These are phyloP conservation scores for Mustela lutreola DNA, from an alignment of 2,113 vertebrate species.

Conservation along the genomic window DNA sequence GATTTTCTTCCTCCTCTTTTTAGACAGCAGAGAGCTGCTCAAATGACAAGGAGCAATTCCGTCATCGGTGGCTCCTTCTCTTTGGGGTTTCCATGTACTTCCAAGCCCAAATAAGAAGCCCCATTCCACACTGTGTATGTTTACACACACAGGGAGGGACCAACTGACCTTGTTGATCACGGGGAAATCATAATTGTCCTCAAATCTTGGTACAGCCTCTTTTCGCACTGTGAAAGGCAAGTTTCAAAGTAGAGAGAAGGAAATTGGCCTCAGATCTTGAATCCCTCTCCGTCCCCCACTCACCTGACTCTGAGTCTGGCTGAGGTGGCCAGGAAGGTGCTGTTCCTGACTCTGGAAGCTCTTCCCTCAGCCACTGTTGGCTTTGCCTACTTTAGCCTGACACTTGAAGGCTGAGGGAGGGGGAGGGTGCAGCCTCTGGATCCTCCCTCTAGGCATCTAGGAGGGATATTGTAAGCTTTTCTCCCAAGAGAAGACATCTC, in stretches of 20 bases:
- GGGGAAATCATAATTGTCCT: not conserved
- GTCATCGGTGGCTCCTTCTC: not conserved
- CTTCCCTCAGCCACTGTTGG: not conserved
- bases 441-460: constrained; percentile 7
- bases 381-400: not conserved
- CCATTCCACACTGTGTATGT: accelerated
- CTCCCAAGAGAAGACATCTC: constrained; percentile 71
- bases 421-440: not conserved
- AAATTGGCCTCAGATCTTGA: not conserved
- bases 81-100: not conserved
- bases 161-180: too few species aligned
- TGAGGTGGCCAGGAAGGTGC: not conserved
- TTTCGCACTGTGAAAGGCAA: not conserved
- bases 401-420: not conserved
- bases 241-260: not conserved
- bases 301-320: not conserved
- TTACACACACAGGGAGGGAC: too few species aligned
- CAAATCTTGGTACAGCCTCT: not conserved
- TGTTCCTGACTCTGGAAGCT: not conserved
- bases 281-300: accelerated
- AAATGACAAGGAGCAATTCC: not conserved
- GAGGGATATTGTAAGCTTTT: constrained; percentile 58
- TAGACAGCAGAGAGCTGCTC: not conserved
- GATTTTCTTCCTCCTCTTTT: not conserved
- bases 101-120: not conserved